Percentiles rank a stretch among this genome's conserved stretches.
Evolutionary conservation across 2,113 vertebrate species (phyloP).

Genomic region (Perognathus longimembris): DNA sequence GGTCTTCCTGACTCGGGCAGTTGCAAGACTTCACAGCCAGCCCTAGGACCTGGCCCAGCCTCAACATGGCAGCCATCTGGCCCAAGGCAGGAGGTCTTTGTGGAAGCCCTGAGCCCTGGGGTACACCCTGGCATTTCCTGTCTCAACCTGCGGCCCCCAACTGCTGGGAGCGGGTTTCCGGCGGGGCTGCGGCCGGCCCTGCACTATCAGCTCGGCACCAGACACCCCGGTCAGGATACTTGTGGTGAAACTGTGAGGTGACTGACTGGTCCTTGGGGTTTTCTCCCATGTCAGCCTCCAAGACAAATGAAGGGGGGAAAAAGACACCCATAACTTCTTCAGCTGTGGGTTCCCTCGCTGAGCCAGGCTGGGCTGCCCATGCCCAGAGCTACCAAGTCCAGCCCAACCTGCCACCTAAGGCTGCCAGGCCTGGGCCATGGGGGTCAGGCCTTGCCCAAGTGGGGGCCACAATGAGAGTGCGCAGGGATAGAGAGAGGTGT

Average conservation of each 20-base stretch:
- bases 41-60: neutral
- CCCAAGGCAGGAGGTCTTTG: too few relatives aligned
- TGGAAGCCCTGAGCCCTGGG: conserved; percentile 60
- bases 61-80: conserved; percentile 79
- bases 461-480: neutral
- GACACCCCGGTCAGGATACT: conserved; percentile 95
- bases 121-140: conserved; percentile 85
- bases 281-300: conserved; percentile 92
- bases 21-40: neutral
- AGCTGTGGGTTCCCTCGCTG: too few relatives aligned
- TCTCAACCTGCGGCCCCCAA: conserved; percentile 87
- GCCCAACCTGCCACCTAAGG: neutral
- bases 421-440: too few relatives aligned
- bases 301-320: conserved; percentile 89
- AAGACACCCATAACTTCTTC: too few relatives aligned
- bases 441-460: neutral
- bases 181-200: conserved; percentile 87
- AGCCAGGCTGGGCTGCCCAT: too few relatives aligned
- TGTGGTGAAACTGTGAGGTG: conserved; percentile 95
- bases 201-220: conserved; percentile 93
- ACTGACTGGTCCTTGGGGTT: conserved; percentile 89
- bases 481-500: neutral
- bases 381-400: too few relatives aligned
- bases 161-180: conserved; percentile 92
- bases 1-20: too few relatives aligned